Evolutionary conservation across 2,888 invertebrate genomes (phyloP), one percentile per base, ranked within the genome.

Genomic region (Campaea margaritaria): DNA sequence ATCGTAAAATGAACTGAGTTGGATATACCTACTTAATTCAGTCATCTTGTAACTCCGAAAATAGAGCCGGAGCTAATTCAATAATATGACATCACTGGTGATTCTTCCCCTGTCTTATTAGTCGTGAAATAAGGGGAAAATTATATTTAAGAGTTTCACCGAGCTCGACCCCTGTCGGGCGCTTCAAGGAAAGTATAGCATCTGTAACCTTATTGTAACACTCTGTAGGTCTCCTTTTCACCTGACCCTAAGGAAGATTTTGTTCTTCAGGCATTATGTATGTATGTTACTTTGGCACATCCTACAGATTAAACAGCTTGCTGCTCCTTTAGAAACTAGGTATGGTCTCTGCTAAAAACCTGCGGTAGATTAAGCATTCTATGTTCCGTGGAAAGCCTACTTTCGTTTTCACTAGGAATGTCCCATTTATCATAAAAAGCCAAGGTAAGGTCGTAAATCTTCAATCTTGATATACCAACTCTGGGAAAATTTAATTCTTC

Each of bases 21-120:
- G 48, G 43, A 36, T 38, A 44, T 28, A 11, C 28, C 39, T 15
- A 36, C 16, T 12, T 39, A 10, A 14, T 15, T 14, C 46, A 31
- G 31, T 21, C 27, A 34, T 46, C 36, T 31, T 36, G 16, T 52
- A 47, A 42, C 21, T 15, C 43, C 38, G 13, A 47, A 65, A 62
- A 62, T 49, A 51, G 43, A 59, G 54, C 41, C 10, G 21, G 27
- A 62, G 54, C 47, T 62, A 51, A 60, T 58, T 49, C 47, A 57
- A 65, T 59, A 59, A 55, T 31, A 51, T 50, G 15, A 41, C 47
- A 39, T 15, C 41, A 10, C 50, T 55, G 43, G 49, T 53, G 65
- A 80, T 77, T 73, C 67, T 69, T 75, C 68, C 67, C 71, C 67
- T 75, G 79, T 77, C 75, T 73, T 65, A 75, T 78, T 75, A 78